Base-by-base conservation (phyloP, 2,797 vertebrate genomes). In the Perodicticus potto region DNA sequence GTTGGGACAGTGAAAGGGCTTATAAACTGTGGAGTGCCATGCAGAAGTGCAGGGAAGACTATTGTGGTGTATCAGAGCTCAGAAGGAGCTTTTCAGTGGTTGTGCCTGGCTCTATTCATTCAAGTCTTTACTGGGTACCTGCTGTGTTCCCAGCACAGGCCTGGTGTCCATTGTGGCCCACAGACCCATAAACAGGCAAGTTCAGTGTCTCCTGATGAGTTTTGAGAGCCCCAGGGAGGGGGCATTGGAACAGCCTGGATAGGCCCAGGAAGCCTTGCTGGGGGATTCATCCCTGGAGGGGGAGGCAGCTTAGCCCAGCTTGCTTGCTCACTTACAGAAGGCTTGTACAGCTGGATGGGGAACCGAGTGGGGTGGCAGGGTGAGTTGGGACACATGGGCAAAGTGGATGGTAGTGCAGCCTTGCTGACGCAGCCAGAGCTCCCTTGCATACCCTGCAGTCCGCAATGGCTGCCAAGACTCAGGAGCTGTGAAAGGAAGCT, bases 301-400 rank as follows among this genome's bases (percentile, higher is more conserved):
- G 67, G 57, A 4, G 25, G 2, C 1, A 43, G n/a, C 32, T 9
- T 7, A 16, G 57, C 59, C 22, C 1, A 8, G 70, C 61, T n/a
- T 2, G 70, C 61, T n/a, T 2, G 0, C 14, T 19, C 32, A 2
- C 4, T 22, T 14, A 32, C 19, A 43, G 80, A 76, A 2, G 32
- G 55, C 0, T 1, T 1, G 40, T 8, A 32, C 45, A 20, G 59
- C 43, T 12, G 57, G 32, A 43, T 32, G 5, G 34, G 65, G 65
- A 67, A 1, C 27, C 16, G 1, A 0, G 9, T 5, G 19, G 29
- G 2, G 3, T 0, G 25, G 5, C 0, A 1, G 14, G 32, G 19
- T 11, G 23, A 23, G 6, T 17, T 7, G 29, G 65, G 25, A 7
- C 5, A 1, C 0, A 0, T 0, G 49, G 20, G 65, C n/a, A 13